Conservation (phyloP, 2,888 invertebrate genomes). For the Hypselothyrea guttata region DNA sequence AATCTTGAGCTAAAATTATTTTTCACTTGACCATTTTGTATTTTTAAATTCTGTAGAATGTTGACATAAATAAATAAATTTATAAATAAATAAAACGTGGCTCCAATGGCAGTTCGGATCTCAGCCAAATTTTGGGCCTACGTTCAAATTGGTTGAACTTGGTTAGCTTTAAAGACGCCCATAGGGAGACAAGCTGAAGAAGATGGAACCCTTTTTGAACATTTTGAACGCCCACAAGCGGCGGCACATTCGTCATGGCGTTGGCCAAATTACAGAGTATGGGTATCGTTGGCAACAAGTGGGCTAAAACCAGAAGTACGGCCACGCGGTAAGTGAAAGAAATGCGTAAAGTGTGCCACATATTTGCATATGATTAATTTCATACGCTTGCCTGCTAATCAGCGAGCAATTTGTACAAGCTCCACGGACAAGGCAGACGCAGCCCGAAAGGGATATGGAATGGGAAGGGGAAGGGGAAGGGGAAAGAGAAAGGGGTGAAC, state of each 20-base stretch:
- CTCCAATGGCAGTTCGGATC: too few species aligned
- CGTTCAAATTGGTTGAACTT: not conserved
- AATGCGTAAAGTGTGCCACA: constrained; percentile 34
- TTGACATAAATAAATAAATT: too few species aligned
- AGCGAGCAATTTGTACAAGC: constrained; percentile 68
- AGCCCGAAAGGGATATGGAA: constrained; percentile 42
- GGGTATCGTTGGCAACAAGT: constrained; percentile 28
- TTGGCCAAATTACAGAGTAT: constrained; percentile 40
- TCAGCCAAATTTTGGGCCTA: too few species aligned
- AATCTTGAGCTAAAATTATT: too few species aligned
- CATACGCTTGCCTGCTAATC: constrained; percentile 76
- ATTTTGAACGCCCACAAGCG: constrained; percentile 24
- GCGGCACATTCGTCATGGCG: constrained; percentile 20
- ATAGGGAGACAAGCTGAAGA: not conserved
- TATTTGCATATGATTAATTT: constrained; percentile 78
- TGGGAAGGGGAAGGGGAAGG: constrained; percentile 1
- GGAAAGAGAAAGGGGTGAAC: constrained; percentile 2
- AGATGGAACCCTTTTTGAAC: not conserved
- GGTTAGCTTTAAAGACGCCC: constrained; percentile 4
- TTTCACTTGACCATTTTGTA: too few species aligned
- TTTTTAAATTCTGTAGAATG: too few species aligned
- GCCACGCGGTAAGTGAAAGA: constrained; percentile 15
- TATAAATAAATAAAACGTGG: too few species aligned
- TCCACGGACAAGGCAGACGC: constrained; percentile 28
- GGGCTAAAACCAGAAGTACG: constrained; percentile 37